phyloP scores from a whole-genome alignment of 2,797 vertebrate species.

The Alexandromys oeconomus region DNA sequence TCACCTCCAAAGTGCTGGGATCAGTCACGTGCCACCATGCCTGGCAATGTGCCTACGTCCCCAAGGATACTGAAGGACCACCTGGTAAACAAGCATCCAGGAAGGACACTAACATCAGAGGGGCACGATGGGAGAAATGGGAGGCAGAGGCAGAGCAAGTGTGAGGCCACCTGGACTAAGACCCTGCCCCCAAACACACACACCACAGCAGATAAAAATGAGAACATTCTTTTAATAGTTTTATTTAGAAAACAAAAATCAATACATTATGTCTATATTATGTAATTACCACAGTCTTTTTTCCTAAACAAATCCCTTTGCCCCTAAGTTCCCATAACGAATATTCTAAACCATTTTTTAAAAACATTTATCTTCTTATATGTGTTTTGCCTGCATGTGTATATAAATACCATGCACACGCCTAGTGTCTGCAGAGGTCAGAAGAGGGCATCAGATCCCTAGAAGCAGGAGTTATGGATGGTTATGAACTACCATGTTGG shows the following conservation, averaged over 20 bases:
- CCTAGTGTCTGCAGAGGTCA: background rate
- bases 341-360: too few relatives aligned
- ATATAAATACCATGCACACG: too few relatives aligned
- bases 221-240: background rate
- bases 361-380: too few relatives aligned
- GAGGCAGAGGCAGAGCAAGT: background rate
- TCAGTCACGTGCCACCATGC: background rate
- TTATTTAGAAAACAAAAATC: conserved; percentile 36
- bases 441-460: background rate
- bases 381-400: background rate
- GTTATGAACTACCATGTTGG: background rate
- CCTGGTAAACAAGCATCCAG: conserved; percentile 20
- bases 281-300: background rate
- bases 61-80: conserved; percentile 17
- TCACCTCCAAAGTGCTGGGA: background rate
- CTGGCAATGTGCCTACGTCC: background rate
- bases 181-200: background rate
- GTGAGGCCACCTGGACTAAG: background rate
- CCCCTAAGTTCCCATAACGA: too few relatives aligned
- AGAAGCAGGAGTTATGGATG: background rate
- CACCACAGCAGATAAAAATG: background rate
- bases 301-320: background rate
- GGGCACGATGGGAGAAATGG: background rate
- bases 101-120: conserved; percentile 41
- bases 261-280: background rate